These are phyloP conservation scores for Staurois parvus DNA, from an alignment of 2,797 vertebrate genomes.

Conservation along the genomic window DNA sequence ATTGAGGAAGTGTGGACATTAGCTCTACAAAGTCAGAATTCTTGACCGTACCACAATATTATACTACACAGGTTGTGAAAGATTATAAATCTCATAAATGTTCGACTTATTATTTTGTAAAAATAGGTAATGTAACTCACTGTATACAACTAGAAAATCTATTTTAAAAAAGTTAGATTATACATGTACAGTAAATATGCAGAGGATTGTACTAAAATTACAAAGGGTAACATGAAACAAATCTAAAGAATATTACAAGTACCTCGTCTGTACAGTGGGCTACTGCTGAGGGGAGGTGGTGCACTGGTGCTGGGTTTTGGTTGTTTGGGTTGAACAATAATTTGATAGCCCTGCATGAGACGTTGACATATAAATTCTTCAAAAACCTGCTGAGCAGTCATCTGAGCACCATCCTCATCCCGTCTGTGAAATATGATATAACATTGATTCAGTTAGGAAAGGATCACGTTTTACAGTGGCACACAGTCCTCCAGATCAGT, in stretches of 20 bases:
- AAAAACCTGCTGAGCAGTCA: conserved; percentile 94
- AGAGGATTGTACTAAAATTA: too few species aligned
- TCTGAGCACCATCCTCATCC: conserved; percentile 90
- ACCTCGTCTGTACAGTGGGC: conserved; percentile 94
- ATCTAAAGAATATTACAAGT: conserved; percentile 9
- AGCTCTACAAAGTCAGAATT: too few species aligned
- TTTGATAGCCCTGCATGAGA: conserved; percentile 97
- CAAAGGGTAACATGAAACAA: neutral
- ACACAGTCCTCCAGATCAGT: neutral
- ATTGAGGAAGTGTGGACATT: too few species aligned
- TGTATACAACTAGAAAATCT: too few species aligned
- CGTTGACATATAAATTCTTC: conserved; percentile 98
- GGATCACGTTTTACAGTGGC: neutral
- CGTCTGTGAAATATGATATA: conserved; percentile 76
- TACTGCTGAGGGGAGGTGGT: conserved; percentile 92
- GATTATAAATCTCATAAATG: too few species aligned
- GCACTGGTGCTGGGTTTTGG: conserved; percentile 78
- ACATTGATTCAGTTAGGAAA: neutral
- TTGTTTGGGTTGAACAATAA: conserved; percentile 90
- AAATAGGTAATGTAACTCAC: too few species aligned
- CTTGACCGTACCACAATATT: too few species aligned
- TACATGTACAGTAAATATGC: too few species aligned
- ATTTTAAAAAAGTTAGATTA: too few species aligned
- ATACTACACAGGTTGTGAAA: too few species aligned
- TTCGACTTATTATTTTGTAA: too few species aligned